Conservation (phyloP, 2,888 invertebrate genomes). For the Crossocerus cetratus region DNA sequence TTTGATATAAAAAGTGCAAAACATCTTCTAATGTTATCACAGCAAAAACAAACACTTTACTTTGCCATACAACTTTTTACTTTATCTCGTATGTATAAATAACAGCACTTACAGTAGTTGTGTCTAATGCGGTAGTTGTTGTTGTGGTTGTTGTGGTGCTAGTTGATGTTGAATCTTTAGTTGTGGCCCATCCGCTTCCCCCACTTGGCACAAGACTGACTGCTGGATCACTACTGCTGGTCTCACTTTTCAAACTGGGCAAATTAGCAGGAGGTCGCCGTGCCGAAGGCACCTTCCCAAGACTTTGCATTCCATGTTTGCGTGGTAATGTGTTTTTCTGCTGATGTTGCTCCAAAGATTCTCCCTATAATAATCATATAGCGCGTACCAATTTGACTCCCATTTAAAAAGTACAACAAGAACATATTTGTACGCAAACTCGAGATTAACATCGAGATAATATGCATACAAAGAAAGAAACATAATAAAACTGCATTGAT, state of each 20-base stretch:
- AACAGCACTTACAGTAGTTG: conserved; percentile 63
- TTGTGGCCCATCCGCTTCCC: conserved; percentile 88
- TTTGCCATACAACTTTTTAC: too few relatives aligned
- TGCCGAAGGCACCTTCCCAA: conserved; percentile 99
- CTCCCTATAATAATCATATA: conserved; percentile 81
- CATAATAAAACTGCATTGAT: conserved; percentile 36
- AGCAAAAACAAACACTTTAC: too few relatives aligned
- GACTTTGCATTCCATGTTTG: conserved; percentile 99
- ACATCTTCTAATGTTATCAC: too few relatives aligned
- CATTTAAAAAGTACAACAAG: not conserved
- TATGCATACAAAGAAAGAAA: not conserved
- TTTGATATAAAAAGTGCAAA: too few relatives aligned
- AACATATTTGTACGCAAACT: not conserved
- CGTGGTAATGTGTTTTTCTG: conserved; percentile 93
- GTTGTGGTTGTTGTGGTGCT: conserved; percentile 72
- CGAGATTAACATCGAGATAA: not conserved
- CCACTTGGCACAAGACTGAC: conserved; percentile 88
- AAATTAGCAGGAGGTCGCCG: conserved; percentile 99
- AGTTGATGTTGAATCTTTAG: conserved; percentile 78
- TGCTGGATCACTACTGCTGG: conserved; percentile 87
- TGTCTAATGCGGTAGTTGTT: conserved; percentile 67
- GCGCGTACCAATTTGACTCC: conserved; percentile 20
- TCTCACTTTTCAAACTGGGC: conserved; percentile 99
- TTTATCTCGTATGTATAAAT: not conserved
- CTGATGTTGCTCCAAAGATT: conserved; percentile 91